Evolutionary conservation across 2,888 invertebrate genomes (phyloP).

Genomic region (Andrena bucephala): DNA sequence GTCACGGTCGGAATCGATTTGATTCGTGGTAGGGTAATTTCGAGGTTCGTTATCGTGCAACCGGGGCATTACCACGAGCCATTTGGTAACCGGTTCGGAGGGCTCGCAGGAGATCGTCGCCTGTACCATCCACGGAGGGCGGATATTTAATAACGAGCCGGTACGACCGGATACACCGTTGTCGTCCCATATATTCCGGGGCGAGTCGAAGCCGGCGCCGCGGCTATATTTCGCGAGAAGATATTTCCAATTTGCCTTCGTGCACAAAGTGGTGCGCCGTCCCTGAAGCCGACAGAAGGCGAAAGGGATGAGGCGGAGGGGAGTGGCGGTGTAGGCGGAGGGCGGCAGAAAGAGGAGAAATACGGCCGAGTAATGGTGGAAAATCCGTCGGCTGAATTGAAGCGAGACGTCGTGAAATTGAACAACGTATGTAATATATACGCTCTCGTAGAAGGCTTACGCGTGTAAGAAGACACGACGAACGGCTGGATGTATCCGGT

Average conservation of each 20-base stretch:
- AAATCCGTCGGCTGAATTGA: conserved; percentile 83
- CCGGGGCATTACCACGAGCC: conserved; percentile 48
- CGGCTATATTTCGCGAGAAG: conserved; percentile 77
- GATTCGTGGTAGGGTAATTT: conserved; percentile 30
- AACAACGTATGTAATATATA: conserved; percentile 83
- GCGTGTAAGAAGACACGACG: conserved; percentile 59
- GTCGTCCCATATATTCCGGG: conserved; percentile 77
- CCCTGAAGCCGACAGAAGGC: conserved; percentile 54
- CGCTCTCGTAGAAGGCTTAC: conserved; percentile 65
- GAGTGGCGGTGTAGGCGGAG: conserved; percentile 42
- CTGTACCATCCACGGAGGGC: conserved; percentile 51
- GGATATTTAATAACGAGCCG: conserved; percentile 81
- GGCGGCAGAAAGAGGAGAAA: conserved; percentile 71
- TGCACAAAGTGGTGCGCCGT: conserved; percentile 81
- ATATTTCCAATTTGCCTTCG: conserved; percentile 84
- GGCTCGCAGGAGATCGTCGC: conserved; percentile 5
- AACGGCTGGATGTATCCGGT: conserved; percentile 47
- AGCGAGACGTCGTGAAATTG: conserved; percentile 84
- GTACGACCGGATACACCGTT: conserved; percentile 77
- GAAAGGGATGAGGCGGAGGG: conserved; percentile 48
- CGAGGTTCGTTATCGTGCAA: conserved; percentile 50
- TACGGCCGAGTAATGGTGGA: conserved; percentile 80
- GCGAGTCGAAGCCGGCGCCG: conserved; percentile 70
- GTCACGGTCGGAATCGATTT: conserved; percentile 21
- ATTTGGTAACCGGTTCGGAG: conserved; percentile 52